Evolutionary conservation across 2,888 invertebrate species (phyloP), one percentile per base, ranked within the genome.

Genomic region (Chirona hameri): DNA sequence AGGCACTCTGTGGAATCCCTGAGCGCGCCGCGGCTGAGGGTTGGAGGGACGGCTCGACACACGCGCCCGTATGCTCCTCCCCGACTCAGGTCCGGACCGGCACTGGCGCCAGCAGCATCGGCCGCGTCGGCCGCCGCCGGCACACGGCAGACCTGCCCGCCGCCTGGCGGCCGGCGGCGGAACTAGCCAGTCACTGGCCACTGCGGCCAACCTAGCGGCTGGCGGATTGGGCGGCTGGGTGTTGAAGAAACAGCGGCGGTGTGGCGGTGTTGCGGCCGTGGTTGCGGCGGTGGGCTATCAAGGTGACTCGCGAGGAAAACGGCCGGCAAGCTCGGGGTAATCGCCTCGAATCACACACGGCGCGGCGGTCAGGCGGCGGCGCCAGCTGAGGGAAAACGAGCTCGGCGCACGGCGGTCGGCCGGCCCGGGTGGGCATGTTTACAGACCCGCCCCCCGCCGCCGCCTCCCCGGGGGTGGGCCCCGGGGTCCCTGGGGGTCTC

Each of bases 1-100:
- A 24, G 10, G 60, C 60, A 60, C 60, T 7, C 57, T n/a, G n/a
- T 9, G 60, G 10, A 9, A 4, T 31, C 72, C 14, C 72, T 27
- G 72, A 18, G 72, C 72, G 29, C 27, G 72, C 72, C 72, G 27
- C 72, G 31, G 31, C 72, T 31, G 76, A 10, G 76, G 72, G 76
- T 46, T 76, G 46, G 76, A 76, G 76, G 76, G 10, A 46, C 39
- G 46, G 76, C 39, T 46, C 46, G 46, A 24, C 76, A 9, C 76
- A 39, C 39, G 46, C 76, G 76, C 76, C 21, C 76, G 76, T 46
- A 39, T 46, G 18, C 18, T 21, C 39, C 76, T 76, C 76, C 76
- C 39, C 76, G 18, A 39, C 76, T 2, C 46, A 46, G 76, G 24
- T 39, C 24, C 3, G 9, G 76, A 9, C 46, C 24, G 39, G 39